Evolutionary conservation across 2,797 vertebrate species (phyloP).

Genomic region (Pelochelys cantorii): DNA sequence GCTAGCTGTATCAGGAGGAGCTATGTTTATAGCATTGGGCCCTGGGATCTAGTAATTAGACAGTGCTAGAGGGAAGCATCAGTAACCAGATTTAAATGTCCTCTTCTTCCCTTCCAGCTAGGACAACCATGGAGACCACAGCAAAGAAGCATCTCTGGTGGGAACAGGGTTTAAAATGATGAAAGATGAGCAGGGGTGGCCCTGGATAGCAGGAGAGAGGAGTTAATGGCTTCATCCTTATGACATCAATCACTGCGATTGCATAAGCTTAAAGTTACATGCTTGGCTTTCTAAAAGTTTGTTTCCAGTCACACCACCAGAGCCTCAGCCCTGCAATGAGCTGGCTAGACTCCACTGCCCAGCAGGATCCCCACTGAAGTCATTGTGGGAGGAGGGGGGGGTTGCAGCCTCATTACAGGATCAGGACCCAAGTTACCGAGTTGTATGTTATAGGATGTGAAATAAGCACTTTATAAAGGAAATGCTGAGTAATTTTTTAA

Average conservation of each 20-base stretch:
- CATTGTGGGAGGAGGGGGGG: no score
- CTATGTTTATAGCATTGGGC: neutral
- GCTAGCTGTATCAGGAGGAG: neutral
- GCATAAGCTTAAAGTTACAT: no score
- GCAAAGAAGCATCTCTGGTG: neutral
- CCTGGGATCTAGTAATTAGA: neutral
- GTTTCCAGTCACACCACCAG: no score
- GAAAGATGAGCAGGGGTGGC: neutral
- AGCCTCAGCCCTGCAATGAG: no score
- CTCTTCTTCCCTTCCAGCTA: neutral
- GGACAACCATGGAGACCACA: neutral
- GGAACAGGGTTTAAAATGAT: neutral
- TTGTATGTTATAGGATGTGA: neutral
- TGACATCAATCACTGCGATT: no score
- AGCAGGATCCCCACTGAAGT: no score
- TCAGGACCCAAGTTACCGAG: neutral
- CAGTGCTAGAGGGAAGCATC: neutral
- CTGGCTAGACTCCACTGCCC: no score
- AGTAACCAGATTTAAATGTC: neutral
- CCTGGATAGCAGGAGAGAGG: neutral
- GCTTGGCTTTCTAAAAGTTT: no score
- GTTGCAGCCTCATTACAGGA: neutral
- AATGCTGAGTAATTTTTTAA: accelerated
- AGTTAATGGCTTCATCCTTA: neutral
- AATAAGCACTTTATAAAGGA: neutral